Base-by-base conservation (phyloP, 1,140 invertebrate species). In the Sarcophaga peregrina region DNA sequence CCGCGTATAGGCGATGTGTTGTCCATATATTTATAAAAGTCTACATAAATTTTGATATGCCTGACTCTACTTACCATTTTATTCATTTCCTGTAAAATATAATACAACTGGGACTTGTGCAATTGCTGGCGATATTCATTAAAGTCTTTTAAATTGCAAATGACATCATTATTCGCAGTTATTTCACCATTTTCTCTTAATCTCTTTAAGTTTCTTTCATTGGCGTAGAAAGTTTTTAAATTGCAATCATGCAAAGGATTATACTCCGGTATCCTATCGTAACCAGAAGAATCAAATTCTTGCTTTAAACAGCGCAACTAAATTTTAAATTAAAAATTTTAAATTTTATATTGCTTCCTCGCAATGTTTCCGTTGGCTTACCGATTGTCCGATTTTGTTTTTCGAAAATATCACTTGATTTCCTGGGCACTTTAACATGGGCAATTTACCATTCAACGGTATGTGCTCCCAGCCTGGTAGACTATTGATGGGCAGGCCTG, bases 331-430 rank as follows among this genome's bases (percentile, higher is more conserved):
- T 17, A 17, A 81, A 47, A 15, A 17, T 17, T 73, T 68, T 17
- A 45, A 15, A 13, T 68, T 46, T 10, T n/a, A 58, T 78, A 46
- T 9, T 3, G 9, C 8, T 20, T 0, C 10, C 47, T n/a, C 47
- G 8, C 13, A 11, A 25, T 50, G 20, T 20, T 37, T 37, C 25
- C 25, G 0, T 82, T 20, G 46, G 8, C 37, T 84, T 84, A 90
- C 89, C 83, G 85, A 83, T 82, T 89, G 83, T 48, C 89, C 89
- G 5, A 90, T 88, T 83, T 89, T 89, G 68, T 89, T 87, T 58
- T 86, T 90, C 10, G 89, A 86, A 83, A 90, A 90, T 76, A 90
- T 89, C 13, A 90, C 88, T 72, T 90, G 86, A 83, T 89, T 88
- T 0, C 84, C 87, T 0, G 89, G 89, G 83, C 87, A 90, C 73